phyloP scores from a whole-genome alignment of 1,140 invertebrate species.

The Cydia fagiglandana region DNA sequence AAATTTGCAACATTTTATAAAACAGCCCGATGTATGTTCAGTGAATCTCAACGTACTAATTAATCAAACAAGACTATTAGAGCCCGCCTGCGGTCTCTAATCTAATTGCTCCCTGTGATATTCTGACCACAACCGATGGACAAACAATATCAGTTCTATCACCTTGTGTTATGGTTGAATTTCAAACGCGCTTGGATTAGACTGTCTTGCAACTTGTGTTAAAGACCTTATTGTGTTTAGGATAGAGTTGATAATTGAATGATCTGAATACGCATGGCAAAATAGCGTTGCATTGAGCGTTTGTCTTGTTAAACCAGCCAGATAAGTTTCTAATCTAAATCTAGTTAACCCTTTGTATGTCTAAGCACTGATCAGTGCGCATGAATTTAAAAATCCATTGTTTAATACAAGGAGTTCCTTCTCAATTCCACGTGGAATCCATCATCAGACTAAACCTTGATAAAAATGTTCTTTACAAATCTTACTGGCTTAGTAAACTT shows the following conservation, averaged over 20 bases:
- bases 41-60: constrained; percentile 11
- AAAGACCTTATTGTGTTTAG: background rate
- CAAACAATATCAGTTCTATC: background rate
- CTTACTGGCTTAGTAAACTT: too few relatives aligned
- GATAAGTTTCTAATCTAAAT: background rate
- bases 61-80: constrained; percentile 11
- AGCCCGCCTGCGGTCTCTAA: constrained; percentile 9
- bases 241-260: background rate
- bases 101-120: constrained; percentile 5
- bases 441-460: too few relatives aligned
- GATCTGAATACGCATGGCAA: background rate
- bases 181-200: background rate
- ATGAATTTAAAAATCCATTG: too few relatives aligned
- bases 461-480: too few relatives aligned
- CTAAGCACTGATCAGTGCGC: too few relatives aligned
- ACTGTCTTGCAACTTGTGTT: background rate
- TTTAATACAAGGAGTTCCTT: too few relatives aligned
- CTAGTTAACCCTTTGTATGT: background rate
- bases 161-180: background rate
- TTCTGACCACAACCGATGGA: background rate
- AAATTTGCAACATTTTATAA: background rate
- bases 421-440: too few relatives aligned
- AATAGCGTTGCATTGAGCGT: background rate
- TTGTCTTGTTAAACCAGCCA: background rate
- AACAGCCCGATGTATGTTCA: background rate